Percentiles rank a stretch among this genome's conserved stretches.
Conservation (phyloP, 2,888 invertebrate genomes). For the Pogonocherus hispidulus region DNA sequence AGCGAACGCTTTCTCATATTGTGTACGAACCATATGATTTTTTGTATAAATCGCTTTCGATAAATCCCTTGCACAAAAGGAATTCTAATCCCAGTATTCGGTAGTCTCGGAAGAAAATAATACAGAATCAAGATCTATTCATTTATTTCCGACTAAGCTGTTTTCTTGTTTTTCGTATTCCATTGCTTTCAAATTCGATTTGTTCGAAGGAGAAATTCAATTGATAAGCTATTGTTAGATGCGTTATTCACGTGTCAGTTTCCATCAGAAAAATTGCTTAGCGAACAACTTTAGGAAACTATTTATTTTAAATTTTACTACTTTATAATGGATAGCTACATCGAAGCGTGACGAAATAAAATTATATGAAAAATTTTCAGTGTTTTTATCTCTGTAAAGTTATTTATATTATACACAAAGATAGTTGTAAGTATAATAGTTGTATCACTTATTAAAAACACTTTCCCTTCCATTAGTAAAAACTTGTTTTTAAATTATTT, state of each 20-base stretch:
- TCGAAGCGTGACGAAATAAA: not conserved
- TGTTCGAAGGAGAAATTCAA: constrained; percentile 22
- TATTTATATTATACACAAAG: too few relatives aligned
- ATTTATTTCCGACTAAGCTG: constrained; percentile 23
- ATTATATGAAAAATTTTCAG: too few relatives aligned
- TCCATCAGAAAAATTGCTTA: constrained; percentile 23
- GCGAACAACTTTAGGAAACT: constrained; percentile 8
- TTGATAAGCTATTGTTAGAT: constrained; percentile 21
- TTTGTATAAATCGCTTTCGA: constrained; percentile 17
- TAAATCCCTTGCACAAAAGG: constrained; percentile 18
- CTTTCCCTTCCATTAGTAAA: too few relatives aligned
- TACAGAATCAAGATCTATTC: constrained; percentile 24
- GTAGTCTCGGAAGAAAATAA: constrained; percentile 15
- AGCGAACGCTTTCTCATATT: not conserved
- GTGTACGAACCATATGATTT: constrained; percentile 9
- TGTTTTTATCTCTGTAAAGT: too few relatives aligned
- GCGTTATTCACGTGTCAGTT: constrained; percentile 24
- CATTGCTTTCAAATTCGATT: constrained; percentile 25
- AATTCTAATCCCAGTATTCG: constrained; percentile 11
- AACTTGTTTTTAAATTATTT: too few relatives aligned
- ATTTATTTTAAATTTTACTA: constrained; percentile 13
- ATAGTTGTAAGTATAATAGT: too few relatives aligned
- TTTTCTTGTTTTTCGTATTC: constrained; percentile 27
- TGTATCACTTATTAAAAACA: too few relatives aligned
- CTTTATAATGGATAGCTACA: not conserved